Base-by-base conservation (phyloP, 2,888 invertebrate species). In the Parthenolecanium corni region DNA sequence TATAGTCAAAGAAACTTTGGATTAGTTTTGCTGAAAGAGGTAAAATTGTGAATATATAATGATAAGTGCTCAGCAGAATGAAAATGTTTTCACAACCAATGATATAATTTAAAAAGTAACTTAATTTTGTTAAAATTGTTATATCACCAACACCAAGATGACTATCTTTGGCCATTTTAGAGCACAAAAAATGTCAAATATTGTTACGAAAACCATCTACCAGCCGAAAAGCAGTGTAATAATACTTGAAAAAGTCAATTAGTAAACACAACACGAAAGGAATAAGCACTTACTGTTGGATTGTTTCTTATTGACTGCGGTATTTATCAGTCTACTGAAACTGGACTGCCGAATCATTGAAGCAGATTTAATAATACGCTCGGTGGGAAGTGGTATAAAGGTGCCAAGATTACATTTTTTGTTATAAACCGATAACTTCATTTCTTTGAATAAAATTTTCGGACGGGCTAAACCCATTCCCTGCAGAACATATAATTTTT, bases 311-410 rank as follows among this genome's bases (percentile, higher is more conserved):
- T 66, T 68, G 40, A 67, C 67, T 23, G 68, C 68, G 18, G 69
- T 80, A 70, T 81, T 81, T 68, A 82, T 76, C 74, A 82, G 77
- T 72, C 79, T 79, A 62, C 80, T 80, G 71, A 82, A 78, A 73
- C 81, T 81, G 66, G 81, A 78, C 71, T 81, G 81, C 66, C 81
- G 77, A 73, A 79, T 80, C 71, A 81, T 75, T 68, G 73, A 72
- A 65, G 74, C 74, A 47, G 75, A 74, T 67, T 74, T 74, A 71
- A 74, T 73, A 70, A 73, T 72, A 70, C 73, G 74, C 68, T 71
- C 68, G 66, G 68, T 67, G 62, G 66, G 68, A 52, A 72, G 69
- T 66, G 65, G 63, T 44, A 63, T 63, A 3, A 57, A 49, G 38
- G 56, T 52, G 31, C 64, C 64, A 65, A 65, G 64, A 66, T 66